Evolutionary conservation across 2,113 vertebrate species (phyloP).

Genomic region (Gambusia affinis): DNA sequence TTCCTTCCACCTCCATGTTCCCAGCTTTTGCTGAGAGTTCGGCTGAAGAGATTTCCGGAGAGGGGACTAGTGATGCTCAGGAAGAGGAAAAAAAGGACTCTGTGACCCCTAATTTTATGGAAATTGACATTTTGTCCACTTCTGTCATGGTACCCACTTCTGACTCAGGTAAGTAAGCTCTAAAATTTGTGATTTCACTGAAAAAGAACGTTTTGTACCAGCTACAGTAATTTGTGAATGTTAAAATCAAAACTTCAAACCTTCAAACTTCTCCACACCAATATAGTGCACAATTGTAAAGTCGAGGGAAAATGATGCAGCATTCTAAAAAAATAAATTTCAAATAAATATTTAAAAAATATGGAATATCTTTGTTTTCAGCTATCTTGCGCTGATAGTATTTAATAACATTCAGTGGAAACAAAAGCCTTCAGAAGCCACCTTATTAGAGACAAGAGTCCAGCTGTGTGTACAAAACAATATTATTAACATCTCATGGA

Average conservation of each 20-base stretch:
- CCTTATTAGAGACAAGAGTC: background rate
- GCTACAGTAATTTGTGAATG: background rate
- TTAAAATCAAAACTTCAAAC: background rate
- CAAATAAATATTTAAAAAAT: background rate
- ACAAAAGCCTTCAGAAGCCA: background rate
- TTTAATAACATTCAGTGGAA: background rate
- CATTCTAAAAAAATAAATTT: background rate
- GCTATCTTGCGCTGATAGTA: background rate
- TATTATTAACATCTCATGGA: no score
- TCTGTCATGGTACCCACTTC: background rate
- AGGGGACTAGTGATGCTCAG: conserved; percentile 8
- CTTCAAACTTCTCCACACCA: background rate
- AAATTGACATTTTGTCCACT: conserved; percentile 1
- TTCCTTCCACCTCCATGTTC: background rate
- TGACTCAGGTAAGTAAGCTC: conserved; percentile 38
- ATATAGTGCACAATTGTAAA: background rate
- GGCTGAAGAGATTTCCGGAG: conserved; percentile 24
- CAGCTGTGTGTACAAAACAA: background rate
- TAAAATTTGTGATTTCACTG: background rate
- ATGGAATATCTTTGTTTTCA: background rate
- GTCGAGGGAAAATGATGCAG: background rate
- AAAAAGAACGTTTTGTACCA: background rate
- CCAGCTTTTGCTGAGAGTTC: conserved; percentile 1
- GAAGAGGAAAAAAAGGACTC: conserved; percentile 19
- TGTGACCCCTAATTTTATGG: conserved; percentile 12